These are phyloP conservation scores for Limenitis camilla DNA, from an alignment of 2,888 invertebrate species.

Conservation along the genomic window DNA sequence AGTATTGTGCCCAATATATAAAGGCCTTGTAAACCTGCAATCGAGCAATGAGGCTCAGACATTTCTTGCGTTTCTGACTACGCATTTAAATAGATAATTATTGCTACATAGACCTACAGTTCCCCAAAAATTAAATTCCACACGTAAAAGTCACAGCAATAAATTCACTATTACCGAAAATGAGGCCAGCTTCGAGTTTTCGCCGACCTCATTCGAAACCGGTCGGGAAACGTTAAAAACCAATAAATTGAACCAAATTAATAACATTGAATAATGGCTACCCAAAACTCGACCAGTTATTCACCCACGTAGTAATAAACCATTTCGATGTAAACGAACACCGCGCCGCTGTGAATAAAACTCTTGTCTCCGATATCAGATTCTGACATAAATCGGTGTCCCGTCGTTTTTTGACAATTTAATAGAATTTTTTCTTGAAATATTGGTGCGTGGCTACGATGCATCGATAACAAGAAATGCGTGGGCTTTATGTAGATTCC, in stretches of 20 bases:
- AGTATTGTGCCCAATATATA: too few species aligned
- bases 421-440: slow-evolving; percentile 18
- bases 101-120: too few species aligned
- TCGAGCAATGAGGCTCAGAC: too few species aligned
- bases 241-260: slow-evolving; percentile 25
- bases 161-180: slow-evolving; percentile 17
- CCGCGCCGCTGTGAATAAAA: slow-evolving; percentile 2
- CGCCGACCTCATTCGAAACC: slow-evolving; percentile 23
- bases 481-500: slow-evolving; percentile 13
- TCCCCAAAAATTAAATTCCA: slow-evolving; percentile 10
- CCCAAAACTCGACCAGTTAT: slow-evolving; percentile 26
- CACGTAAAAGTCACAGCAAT: slow-evolving; percentile 17
- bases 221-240: slow-evolving; percentile 24
- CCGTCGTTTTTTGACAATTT: slow-evolving; percentile 19
- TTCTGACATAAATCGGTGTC: slow-evolving; percentile 15
- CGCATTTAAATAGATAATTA: too few species aligned
- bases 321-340: slow-evolving; percentile 8
- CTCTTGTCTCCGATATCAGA: neutral
- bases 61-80: too few species aligned
- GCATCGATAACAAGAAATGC: slow-evolving; percentile 11
- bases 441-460: slow-evolving; percentile 5
- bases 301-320: slow-evolving; percentile 39
- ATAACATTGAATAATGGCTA: slow-evolving; percentile 35
- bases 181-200: slow-evolving; percentile 22
- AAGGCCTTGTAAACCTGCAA: too few species aligned